Base-by-base conservation (phyloP, 1,140 invertebrate species). In the Anadara kagoshimensis region DNA sequence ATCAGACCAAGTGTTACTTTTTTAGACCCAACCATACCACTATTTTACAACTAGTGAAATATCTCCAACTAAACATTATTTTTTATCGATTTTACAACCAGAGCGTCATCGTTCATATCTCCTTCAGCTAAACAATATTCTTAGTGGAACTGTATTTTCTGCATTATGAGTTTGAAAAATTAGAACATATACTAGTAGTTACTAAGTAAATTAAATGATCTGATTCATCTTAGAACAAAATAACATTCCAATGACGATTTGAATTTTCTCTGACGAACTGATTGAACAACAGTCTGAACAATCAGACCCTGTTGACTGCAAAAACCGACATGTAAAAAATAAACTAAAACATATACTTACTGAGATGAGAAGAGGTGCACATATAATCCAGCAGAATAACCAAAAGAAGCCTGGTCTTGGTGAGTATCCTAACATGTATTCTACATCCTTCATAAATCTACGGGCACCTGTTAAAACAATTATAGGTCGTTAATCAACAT, bases 391-490 rank as follows among this genome's bases (percentile, higher is more conserved):
- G 56, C 78, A 82, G 72, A 85, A 79, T 53, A 81, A 64, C 84
- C 85, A 78, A 73, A 80, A 81, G 8, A 77, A 67, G 82, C 44
- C 83, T 0, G 75, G 61, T 24, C 78, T 53, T 43, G 79, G 79
- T 43, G 68, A 70, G 36, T 69, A 56, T 44, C 78, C 82, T 59
- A 83, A 74, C 82, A 85, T 85, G 64, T 84, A 83, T 68, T 83
- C 75, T 63, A 87, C 76, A 58, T 84, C 73, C 90, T 90, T 78
- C 89, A 86, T n/a, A 90, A 92, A 83, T 89, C 89, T 74, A 89
- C 91, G 79, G 89, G 88, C 86, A 90, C 91, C 78, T 87, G 66
- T n/a, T n/a, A n/a, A 49, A 62, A 72, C 61, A 47, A 57, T 24
- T 36, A 20, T 14, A 57, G 62, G 53, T 54, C 16, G 56, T 3